phyloP scores from a whole-genome alignment of 2,888 invertebrate species.

The Hirtodrosophila confusa region DNA sequence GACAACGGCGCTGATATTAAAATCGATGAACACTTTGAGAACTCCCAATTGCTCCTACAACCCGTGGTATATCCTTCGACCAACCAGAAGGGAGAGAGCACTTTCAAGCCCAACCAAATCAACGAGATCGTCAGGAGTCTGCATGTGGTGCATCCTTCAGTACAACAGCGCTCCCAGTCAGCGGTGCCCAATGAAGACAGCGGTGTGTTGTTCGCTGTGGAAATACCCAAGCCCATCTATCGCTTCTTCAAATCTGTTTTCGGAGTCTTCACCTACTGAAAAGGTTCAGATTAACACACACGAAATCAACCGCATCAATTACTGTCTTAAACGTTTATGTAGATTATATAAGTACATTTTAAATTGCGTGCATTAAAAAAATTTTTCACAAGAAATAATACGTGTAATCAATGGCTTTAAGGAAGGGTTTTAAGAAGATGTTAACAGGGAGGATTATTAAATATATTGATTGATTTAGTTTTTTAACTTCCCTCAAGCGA shows the following conservation, averaged over 20 bases:
- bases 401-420: background rate
- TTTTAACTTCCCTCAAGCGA: too few species aligned
- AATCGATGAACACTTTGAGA: constrained; percentile 13
- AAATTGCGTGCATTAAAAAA: constrained; percentile 30
- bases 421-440: too few species aligned
- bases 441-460: background rate
- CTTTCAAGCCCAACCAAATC: constrained; percentile 21
- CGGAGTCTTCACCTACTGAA: constrained; percentile 59
- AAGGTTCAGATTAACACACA: background rate
- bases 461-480: too few species aligned
- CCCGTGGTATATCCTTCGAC: constrained; percentile 29
- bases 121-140: constrained; percentile 34
- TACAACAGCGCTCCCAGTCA: constrained; percentile 49
- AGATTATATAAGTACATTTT: constrained; percentile 20
- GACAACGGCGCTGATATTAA: background rate
- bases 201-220: constrained; percentile 60
- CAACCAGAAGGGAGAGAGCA: constrained; percentile 4
- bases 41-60: constrained; percentile 47
- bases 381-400: background rate
- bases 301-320: background rate
- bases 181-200: constrained; percentile 40
- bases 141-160: constrained; percentile 37
- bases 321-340: background rate
- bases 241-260: constrained; percentile 65
- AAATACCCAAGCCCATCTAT: constrained; percentile 69